Evolutionary conservation across 2,888 invertebrate species (phyloP).

Genomic region (Disparrhopalites patrizii): DNA sequence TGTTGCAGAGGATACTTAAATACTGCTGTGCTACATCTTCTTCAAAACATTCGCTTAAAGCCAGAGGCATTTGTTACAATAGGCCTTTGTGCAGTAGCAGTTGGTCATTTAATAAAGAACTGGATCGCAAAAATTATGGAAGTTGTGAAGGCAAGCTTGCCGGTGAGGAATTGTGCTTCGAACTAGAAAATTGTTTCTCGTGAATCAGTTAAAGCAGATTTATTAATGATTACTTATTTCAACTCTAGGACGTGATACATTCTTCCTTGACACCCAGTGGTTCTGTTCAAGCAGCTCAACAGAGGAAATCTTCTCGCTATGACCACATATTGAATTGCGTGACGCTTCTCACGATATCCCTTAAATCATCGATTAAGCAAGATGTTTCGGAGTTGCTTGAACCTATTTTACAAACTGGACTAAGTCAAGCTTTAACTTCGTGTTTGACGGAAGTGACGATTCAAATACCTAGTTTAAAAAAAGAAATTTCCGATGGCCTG

Average conservation of each 20-base stretch:
- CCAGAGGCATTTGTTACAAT: conserved; percentile 84
- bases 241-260: not conserved
- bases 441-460: conserved; percentile 84
- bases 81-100: conserved; percentile 84
- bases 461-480: conserved; percentile 79
- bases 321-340: conserved; percentile 79
- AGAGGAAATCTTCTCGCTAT: conserved; percentile 15
- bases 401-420: conserved; percentile 85
- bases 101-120: conserved; percentile 72
- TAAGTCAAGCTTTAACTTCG: conserved; percentile 84
- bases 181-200: not conserved
- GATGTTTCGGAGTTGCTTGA: conserved; percentile 82
- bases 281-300: conserved; percentile 1
- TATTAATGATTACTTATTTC: not conserved
- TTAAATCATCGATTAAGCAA: conserved; percentile 68
- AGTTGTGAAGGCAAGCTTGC: conserved; percentile 69
- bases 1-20: conserved; percentile 23
- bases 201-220: not conserved
- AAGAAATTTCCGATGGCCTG: conserved; percentile 87
- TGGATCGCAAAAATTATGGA: conserved; percentile 83
- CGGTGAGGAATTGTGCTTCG: conserved; percentile 55
- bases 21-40: conserved; percentile 71
- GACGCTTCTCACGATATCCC: conserved; percentile 81
- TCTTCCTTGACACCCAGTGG: not conserved
- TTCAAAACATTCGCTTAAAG: conserved; percentile 70